These are phyloP conservation scores for Clarias laeviceps DNA, from an alignment of 2,797 vertebrate species.

Conservation along the genomic window DNA sequence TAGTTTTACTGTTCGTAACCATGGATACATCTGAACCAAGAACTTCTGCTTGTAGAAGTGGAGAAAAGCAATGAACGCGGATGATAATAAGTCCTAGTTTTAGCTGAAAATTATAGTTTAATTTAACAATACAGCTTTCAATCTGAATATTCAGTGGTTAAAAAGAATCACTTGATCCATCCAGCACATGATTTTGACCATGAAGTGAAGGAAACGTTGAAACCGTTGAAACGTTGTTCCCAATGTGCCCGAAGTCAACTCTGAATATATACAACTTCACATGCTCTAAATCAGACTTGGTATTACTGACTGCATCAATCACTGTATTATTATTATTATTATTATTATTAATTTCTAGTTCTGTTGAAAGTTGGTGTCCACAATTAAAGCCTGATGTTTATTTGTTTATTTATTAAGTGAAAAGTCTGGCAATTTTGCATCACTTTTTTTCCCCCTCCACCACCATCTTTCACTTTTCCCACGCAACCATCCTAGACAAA, in stretches of 20 bases:
- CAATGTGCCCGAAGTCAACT: neutral
- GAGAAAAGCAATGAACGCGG: neutral
- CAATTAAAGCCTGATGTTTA: neutral
- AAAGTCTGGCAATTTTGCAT: slow-evolving; percentile 26
- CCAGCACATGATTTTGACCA: neutral
- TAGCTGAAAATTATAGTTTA: neutral
- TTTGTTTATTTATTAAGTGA: neutral
- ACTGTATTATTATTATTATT: neutral
- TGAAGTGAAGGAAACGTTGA: neutral
- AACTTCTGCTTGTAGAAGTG: neutral
- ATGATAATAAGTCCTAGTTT: neutral
- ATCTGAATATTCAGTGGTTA: neutral
- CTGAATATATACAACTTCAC: neutral
- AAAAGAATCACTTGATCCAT: neutral
- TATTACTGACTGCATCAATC: neutral
- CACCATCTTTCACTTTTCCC: slow-evolving; percentile 5
- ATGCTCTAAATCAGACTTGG: neutral
- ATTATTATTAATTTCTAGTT: neutral
- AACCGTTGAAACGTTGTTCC: too few species aligned
- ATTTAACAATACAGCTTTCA: neutral
- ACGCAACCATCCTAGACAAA: slow-evolving; percentile 30
- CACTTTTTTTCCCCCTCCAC: slow-evolving; percentile 7
- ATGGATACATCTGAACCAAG: neutral
- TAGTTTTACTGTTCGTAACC: too few species aligned
- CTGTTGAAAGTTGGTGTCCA: too few species aligned